phyloP scores from a whole-genome alignment of 64 coral and sea anemone genomes.

The Anthopleura sola region DNA sequence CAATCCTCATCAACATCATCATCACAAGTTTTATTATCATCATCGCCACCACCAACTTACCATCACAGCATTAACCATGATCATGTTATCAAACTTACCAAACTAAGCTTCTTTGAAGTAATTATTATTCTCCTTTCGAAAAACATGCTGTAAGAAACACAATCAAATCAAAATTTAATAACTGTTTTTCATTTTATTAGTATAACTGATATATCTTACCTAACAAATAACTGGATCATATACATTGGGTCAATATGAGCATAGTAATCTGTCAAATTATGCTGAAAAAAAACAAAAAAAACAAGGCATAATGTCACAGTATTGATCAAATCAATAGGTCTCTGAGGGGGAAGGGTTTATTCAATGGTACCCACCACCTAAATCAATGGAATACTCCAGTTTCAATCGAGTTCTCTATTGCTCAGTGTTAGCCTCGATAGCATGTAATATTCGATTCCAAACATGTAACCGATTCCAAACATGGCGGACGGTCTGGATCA shows the following conservation, averaged over 20 bases:
- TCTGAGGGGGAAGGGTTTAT: no score
- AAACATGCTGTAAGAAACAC: slow-evolving; percentile 72
- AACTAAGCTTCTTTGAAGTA: slow-evolving; percentile 91
- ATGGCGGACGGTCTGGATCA: no score
- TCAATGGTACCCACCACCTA: no score
- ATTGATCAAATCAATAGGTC: no score
- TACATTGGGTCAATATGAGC: slow-evolving; percentile 77
- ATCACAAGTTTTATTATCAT: no score
- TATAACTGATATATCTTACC: slow-evolving; percentile 30
- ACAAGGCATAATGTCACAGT: not conserved
- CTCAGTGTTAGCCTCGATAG: no score
- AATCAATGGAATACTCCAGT: no score
- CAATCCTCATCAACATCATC: no score
- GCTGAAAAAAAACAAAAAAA: slow-evolving; percentile 16
- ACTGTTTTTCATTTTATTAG: no score
- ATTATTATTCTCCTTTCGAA: slow-evolving; percentile 98
- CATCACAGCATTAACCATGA: not conserved
- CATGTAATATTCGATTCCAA: no score
- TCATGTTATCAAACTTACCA: slow-evolving; percentile 59
- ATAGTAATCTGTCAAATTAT: slow-evolving; percentile 95
- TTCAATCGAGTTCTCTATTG: no score
- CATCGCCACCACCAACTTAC: not conserved
- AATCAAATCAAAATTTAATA: not conserved
- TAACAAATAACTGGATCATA: slow-evolving; percentile 93
- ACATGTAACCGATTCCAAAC: no score